A percentile compares a stretch with the other conserved stretches of the same genome.
These are phyloP conservation scores for Lucilia sericata DNA, from an alignment of 1,140 invertebrate genomes.

Conservation along the genomic window DNA sequence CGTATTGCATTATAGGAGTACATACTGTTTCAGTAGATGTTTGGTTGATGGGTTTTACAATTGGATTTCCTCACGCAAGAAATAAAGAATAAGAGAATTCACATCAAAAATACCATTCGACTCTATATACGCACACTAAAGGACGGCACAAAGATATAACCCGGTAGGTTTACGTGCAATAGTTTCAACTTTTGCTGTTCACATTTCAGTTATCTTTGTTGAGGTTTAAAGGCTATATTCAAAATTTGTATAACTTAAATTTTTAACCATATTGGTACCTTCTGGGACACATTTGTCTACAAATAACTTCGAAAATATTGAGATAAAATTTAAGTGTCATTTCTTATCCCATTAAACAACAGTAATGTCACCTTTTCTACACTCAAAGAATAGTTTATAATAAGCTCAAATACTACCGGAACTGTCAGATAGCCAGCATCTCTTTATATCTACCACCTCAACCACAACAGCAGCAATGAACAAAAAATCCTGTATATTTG, in stretches of 20 bases:
- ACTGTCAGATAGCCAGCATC: background rate
- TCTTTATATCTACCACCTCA: background rate
- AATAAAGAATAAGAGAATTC: slow-evolving; percentile 2
- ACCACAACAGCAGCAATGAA: background rate
- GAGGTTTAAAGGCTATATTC: no score
- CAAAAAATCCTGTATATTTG: slow-evolving; percentile 38
- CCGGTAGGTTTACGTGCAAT: no score
- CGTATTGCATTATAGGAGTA: background rate
- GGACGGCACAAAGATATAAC: background rate
- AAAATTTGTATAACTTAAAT: no score
- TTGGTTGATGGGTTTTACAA: slow-evolving; percentile 17
- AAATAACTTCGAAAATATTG: no score
- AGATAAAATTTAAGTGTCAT: no score
- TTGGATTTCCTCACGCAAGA: slow-evolving; percentile 26
- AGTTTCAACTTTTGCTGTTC: no score
- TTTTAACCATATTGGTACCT: no score
- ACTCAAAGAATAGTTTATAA: no score
- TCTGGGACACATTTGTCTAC: no score
- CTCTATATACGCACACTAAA: background rate
- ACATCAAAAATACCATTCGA: background rate
- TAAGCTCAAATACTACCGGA: background rate
- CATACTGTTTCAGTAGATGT: background rate
- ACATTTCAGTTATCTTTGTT: no score
- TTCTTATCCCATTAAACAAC: no score
- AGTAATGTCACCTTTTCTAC: no score